phyloP scores from a whole-genome alignment of 2,113 vertebrate species.

The Amblyornis subalaris region DNA sequence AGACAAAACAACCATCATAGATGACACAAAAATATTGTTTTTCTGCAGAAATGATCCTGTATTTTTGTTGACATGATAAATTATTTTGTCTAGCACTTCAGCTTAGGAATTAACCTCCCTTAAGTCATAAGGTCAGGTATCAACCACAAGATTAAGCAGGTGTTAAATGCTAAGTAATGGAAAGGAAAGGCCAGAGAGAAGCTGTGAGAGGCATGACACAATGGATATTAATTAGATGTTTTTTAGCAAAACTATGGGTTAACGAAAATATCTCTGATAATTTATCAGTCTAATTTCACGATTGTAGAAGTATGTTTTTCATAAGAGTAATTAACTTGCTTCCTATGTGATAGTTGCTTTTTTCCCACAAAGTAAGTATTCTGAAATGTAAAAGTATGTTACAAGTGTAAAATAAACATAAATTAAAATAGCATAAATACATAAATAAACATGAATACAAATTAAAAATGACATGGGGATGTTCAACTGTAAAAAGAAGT shows the following conservation, averaged over 20 bases:
- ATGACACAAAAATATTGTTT: background rate
- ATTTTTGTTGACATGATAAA: background rate
- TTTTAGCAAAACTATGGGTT: background rate
- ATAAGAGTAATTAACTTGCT: background rate
- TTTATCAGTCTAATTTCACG: background rate
- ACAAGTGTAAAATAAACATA: background rate
- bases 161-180: slow-evolving; percentile 4
- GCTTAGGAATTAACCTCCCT: background rate
- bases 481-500: background rate
- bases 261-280: background rate
- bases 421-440: no score
- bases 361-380: background rate
- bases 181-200: background rate
- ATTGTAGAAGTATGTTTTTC: background rate
- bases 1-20: background rate
- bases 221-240: background rate
- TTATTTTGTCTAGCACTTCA: background rate
- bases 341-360: background rate
- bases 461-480: background rate
- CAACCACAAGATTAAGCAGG: background rate
- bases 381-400: background rate
- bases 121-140: background rate
- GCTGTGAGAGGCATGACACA: background rate
- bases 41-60: background rate
- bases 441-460: no score